Evolutionary conservation across 2,888 invertebrate genomes (phyloP), one percentile per base, ranked within the genome.

Genomic region (Tipula lateralis): DNA sequence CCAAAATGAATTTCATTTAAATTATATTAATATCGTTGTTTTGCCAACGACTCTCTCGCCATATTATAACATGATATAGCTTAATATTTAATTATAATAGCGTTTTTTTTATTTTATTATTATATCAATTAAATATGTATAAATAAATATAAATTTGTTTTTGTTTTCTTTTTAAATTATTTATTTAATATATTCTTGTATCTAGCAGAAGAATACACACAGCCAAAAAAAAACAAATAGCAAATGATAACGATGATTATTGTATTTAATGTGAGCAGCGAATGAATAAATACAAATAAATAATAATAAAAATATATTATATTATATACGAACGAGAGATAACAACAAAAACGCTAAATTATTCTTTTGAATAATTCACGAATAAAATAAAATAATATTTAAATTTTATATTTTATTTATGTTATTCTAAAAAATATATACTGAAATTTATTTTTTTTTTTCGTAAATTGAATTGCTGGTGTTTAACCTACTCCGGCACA

Each of bases 61-160:
- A n/a, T n/a, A n/a, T n/a, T n/a, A n/a, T n/a, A n/a, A n/a, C n/a
- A n/a, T n/a, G n/a, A n/a, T n/a, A n/a, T 9, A 24, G 66, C 66
- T 66, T 50, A 66, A 12, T 66, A 24, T 66, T 66, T 66, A 24
- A 66, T 66, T 66, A 66, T 24, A 66, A 19, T 66, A 24, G 19
- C 24, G 7, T 66, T 66, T 66, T 19, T 66, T 24, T 66, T 50
- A 24, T 24, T 50, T 19, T 50, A 50, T 66, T 66, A 66, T 24
- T 66, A 66, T 13, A 66, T 24, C 66, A 66, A 66, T 66, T 66
- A 66, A 66, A 66, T 66, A 66, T 66, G 66, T 66, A 66, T 66
- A 66, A 66, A 66, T 66, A 66, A 66, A 66, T 66, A 66, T 24
- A 66, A 24, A 66, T 66, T 66, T 12, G 9, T 66, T 24, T 9